Base-by-base conservation (phyloP, 92 coral and sea anemone genomes). In the Siderastrea radians region DNA sequence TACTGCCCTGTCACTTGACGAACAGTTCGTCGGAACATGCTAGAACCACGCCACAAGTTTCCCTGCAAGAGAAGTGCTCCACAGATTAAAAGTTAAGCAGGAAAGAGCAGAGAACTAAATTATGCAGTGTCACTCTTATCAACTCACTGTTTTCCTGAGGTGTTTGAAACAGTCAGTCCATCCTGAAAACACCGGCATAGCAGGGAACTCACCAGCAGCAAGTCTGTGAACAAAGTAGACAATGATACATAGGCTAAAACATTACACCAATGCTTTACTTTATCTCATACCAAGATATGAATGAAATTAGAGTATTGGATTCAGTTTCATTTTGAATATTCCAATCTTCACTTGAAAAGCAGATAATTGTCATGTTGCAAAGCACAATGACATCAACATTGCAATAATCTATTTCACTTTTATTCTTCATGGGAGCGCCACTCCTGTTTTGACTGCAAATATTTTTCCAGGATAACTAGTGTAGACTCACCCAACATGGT, bases 121-220 rank as follows among this genome's bases (percentile, higher is more conserved):
- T 11, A 7, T 6, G 2, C 1, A 9, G 57, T 26, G 43, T 44
- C 51, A 1, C 73, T 52, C 45, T 51, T 7, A 45, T 12, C 47
- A 67, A 94, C 98, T 93, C 91, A 97, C 99, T 6, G 96, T 84
- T 73, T 92, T 86, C 79, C 98, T 92, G 47, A 97, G 93, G 57
- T 91, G 88, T 61, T 91, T 88, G 68, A 96, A 97, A 83, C 99
- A 97, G 86, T 94, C 95, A 64, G 88, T 82, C 99, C 99, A 97
- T 84, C 94, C 90, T 13, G 77, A 79, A 75, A 96, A 97, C 69
- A 91, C 72, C 13, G 99, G 99, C 97, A 97, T 92, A n/a, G 50
- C 77, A 10, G 95, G 98, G 14, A 81, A 91, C 81, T 87, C 91
- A 10, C 95, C 96, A 0, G 93, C 96, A 50, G 94, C 96, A 49